Conservation (phyloP, 2,113 vertebrate species). For the Octodon degus region DNA sequence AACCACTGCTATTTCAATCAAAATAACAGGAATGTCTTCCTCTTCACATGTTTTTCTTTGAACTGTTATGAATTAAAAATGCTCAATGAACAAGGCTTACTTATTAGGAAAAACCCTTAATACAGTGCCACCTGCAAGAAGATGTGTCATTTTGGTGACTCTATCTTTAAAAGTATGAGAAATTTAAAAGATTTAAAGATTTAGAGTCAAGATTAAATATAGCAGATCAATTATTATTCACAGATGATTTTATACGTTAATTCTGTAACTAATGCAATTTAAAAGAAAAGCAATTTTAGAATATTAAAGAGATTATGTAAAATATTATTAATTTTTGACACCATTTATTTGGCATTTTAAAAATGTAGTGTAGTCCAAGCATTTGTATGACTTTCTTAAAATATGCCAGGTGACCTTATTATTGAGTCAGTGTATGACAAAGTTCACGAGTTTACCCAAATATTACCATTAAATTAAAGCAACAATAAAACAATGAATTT, state of each 20-base stretch:
- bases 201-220: neutral
- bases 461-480: neutral
- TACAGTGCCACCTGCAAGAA: neutral
- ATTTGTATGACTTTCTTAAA: conserved; percentile 31
- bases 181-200: neutral
- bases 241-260: neutral
- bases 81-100: neutral
- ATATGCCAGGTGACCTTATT: neutral
- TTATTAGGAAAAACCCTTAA: neutral
- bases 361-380: neutral
- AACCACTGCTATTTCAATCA: conserved; percentile 16
- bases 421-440: neutral
- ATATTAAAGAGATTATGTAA: neutral
- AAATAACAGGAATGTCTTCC: neutral
- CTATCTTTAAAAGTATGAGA: neutral
- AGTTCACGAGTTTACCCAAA: neutral
- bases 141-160: neutral
- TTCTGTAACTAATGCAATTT: neutral
- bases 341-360: neutral
- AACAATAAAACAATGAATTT: neutral
- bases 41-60: neutral
- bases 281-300: neutral
- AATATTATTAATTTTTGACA: neutral
- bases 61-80: conserved; percentile 5
- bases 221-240: neutral